Base-by-base conservation (phyloP, 1,140 invertebrate genomes). In the Drosophila jambulina region DNA sequence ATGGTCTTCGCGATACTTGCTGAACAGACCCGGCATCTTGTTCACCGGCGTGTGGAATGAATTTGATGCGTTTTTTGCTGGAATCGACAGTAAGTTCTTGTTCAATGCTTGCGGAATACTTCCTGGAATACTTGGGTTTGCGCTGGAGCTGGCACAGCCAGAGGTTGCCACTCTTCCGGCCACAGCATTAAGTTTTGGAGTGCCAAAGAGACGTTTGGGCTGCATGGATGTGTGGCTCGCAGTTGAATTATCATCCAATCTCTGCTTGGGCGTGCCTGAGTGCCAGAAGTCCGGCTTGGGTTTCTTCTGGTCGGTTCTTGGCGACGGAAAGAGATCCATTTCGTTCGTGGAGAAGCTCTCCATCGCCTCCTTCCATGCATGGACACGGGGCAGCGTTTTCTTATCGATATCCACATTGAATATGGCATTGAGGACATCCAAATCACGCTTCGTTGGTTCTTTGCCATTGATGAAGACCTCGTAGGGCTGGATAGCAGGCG, bases 381-480 rank as follows among this genome's bases (percentile, higher is more conserved):
- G 95, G 68, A 96, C 94, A 81, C 94, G 93, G 15, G 96, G 96
- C 93, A 95, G 95, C 68, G 94, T 88, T 23, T 94, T 92, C 27
- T 93, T 82, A 38, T 93, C 93, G 43, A 96, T 91, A 10, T 93
- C 36, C 56, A 93, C 91, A 68, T 94, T 81, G 38, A 93, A 84
- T 64, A 97, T 86, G 9, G 96, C 96, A 80, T 96, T 95, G 64
- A 94, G 95, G 48, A 96, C 96, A 49, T 95, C 94, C 63, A 95
- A 93, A 93, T 97, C 96, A 53, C 95, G 94, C 87, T 96, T 96
- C 0, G 95, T 95, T 15, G 96, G 95, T 70, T 94, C 93, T 75
- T 94, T 94, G 12, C 96, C 53, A 25, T 56, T 56, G 36, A 56
- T 56, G 0, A 56, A 56, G 15, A 56, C 0, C 34, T 38, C 21